Base-by-base conservation (phyloP, 2,888 invertebrate genomes). In the Hemicrepidius hirtus region DNA sequence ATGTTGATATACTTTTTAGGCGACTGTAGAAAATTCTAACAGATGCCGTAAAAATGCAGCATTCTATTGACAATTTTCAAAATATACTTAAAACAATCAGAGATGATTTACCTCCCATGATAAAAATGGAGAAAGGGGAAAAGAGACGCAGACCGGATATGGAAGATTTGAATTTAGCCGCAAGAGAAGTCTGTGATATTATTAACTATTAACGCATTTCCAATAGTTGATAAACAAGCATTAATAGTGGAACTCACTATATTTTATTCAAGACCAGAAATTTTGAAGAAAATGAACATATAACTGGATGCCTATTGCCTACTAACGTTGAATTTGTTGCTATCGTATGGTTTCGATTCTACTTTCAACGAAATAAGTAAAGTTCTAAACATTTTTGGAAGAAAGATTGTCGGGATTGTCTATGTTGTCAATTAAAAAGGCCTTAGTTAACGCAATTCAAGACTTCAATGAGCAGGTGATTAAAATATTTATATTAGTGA, bases 1-100 rank as follows among this genome's bases (percentile, higher is more conserved):
- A 60, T 60, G 24, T 60, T 60, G 60, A 60, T 37, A 16, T 60
- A 18, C 44, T 60, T 20, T 41, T 41, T 60, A 60, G 21, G 16
- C 40, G 41, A 41, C 41, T 60, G n/a, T 20, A 60, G 20, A 41
- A 60, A 60, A 60, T 60, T 37, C 20, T 35, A 20, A 60, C 44
- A 37, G 60, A 60, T 40, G 16, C 44, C 13, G 21, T 41, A 60
- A 60, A 60, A 60, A 21, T 37, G n/a, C 40, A 60, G 35, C 12
- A 21, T 20, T 20, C 40, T 9, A 32, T 32, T 32, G 32, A 32
- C 9, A 32, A 32, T 32, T 32, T 32, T 32, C 32, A 32, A 32
- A 5, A 32, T 6, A 32, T 32, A 32, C 5, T 32, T 32, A 32
- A 60, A 60, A 50, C 50, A 10, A 13, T 50, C 50, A 50, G 3